Evolutionary conservation across 1,140 invertebrate species (phyloP).

Genomic region (Tetramorium alpestre): DNA sequence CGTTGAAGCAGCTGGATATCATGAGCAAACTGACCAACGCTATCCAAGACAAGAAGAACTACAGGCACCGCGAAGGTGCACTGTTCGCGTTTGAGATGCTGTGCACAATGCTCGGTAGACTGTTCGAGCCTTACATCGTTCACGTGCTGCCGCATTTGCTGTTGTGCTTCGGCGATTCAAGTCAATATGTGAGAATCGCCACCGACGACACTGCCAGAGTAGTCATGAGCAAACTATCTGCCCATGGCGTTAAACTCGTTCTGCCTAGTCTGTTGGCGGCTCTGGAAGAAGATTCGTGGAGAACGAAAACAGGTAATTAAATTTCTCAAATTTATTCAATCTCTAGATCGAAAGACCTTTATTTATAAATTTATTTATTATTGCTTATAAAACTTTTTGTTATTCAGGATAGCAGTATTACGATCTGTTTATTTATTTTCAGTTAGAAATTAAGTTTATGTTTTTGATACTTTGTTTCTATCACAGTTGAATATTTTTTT

Average conservation of each 20-base stretch:
- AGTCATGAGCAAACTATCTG: slow-evolving; percentile 98
- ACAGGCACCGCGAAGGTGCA: slow-evolving; percentile 96
- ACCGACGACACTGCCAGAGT: slow-evolving; percentile 98
- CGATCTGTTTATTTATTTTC: background rate
- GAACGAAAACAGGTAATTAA: slow-evolving; percentile 96
- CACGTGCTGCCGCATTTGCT: slow-evolving; percentile 98
- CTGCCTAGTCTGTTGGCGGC: slow-evolving; percentile 96
- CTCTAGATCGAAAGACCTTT: background rate
- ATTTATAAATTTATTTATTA: background rate
- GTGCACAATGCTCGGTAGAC: slow-evolving; percentile 96
- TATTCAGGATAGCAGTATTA: background rate
- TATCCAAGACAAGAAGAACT: slow-evolving; percentile 99
- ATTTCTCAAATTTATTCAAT: background rate
- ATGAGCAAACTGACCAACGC: slow-evolving; percentile 97
- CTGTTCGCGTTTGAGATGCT: slow-evolving; percentile 99
- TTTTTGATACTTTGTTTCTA: background rate
- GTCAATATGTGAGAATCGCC: slow-evolving; percentile 95
- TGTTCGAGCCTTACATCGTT: slow-evolving; percentile 99
- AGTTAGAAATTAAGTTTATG: background rate
- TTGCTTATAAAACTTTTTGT: background rate
- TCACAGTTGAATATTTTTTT: background rate
- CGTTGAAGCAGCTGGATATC: slow-evolving; percentile 97
- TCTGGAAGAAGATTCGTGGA: slow-evolving; percentile 99
- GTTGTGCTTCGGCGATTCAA: slow-evolving; percentile 97
- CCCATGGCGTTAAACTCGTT: slow-evolving; percentile 98